Evolutionary conservation across 2,888 invertebrate genomes (phyloP).

Genomic region (Branchellion lobata): DNA sequence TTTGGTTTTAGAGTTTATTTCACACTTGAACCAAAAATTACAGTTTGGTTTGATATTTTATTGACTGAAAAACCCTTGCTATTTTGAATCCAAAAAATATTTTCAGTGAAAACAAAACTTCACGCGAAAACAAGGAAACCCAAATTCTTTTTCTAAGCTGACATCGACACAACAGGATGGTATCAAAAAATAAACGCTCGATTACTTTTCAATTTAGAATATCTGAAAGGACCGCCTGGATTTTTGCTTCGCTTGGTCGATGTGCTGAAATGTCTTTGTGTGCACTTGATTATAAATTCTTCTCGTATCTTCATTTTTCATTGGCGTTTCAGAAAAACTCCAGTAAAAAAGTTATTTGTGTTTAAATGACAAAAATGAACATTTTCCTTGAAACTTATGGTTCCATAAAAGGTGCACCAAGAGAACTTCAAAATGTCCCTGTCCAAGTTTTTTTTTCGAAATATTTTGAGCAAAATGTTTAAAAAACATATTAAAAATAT

Average conservation of each 20-base stretch:
- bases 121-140: not conserved
- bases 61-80: too few species aligned
- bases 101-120: not conserved
- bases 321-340: not conserved
- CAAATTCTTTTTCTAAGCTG: not conserved
- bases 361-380: too few species aligned
- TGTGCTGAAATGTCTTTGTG: conserved; percentile 5
- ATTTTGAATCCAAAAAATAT: not conserved
- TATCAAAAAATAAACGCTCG: conserved; percentile 37
- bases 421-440: too few species aligned
- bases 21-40: not conserved
- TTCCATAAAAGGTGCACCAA: too few species aligned
- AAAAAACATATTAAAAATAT: too few species aligned
- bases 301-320: not conserved
- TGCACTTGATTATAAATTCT: not conserved
- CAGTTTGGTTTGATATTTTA: not conserved
- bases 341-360: not conserved
- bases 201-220: conserved; percentile 45
- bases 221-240: conserved; percentile 25
- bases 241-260: conserved; percentile 1
- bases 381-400: too few species aligned
- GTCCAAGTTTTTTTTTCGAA: too few species aligned
- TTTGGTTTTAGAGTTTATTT: not conserved
- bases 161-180: conserved; percentile 19
- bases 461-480: too few species aligned